A percentile compares a stretch with the other conserved stretches of the same genome.
phyloP scores from a whole-genome alignment of 2,888 invertebrate species.

The Rapana venosa region DNA sequence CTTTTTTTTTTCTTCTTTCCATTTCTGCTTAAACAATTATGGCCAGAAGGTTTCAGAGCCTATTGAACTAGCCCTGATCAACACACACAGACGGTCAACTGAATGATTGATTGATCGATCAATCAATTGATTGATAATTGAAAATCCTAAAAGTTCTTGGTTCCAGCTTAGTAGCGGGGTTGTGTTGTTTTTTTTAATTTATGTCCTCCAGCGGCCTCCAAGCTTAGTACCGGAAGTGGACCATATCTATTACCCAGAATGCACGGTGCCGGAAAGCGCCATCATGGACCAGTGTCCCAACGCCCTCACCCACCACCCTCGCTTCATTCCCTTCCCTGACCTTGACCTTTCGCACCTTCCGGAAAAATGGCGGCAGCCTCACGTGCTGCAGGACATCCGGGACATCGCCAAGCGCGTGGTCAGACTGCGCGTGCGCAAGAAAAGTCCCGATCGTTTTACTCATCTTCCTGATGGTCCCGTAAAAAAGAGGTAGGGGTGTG shows the following conservation, averaged over 20 bases:
- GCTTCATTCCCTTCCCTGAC: constrained; percentile 32
- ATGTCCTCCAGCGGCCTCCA: background rate
- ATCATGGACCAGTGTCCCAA: background rate
- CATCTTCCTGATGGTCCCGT: background rate
- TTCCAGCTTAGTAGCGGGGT: background rate
- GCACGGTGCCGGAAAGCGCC: background rate
- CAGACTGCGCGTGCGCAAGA: constrained; percentile 22
- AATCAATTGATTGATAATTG: background rate
- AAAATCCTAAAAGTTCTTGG: background rate
- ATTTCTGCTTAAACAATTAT: too few relatives aligned
- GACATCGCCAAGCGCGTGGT: constrained; percentile 33
- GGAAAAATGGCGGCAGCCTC: constrained; percentile 38
- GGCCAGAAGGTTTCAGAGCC: too few relatives aligned
- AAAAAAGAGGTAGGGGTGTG: background rate
- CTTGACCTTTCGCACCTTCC: constrained; percentile 41
- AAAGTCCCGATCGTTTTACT: constrained; percentile 6
- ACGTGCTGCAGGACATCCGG: constrained; percentile 41
- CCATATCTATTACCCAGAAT: background rate
- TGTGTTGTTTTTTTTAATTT: background rate
- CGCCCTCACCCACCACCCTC: constrained; percentile 23
- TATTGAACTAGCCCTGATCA: too few relatives aligned
- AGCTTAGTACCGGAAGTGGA: constrained; percentile 32
- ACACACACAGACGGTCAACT: too few relatives aligned
- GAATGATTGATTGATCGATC: too few relatives aligned
- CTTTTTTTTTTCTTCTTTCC: too few relatives aligned